phyloP scores from a whole-genome alignment of 2,797 vertebrate genomes.

The Uromys caudimaculatus region DNA sequence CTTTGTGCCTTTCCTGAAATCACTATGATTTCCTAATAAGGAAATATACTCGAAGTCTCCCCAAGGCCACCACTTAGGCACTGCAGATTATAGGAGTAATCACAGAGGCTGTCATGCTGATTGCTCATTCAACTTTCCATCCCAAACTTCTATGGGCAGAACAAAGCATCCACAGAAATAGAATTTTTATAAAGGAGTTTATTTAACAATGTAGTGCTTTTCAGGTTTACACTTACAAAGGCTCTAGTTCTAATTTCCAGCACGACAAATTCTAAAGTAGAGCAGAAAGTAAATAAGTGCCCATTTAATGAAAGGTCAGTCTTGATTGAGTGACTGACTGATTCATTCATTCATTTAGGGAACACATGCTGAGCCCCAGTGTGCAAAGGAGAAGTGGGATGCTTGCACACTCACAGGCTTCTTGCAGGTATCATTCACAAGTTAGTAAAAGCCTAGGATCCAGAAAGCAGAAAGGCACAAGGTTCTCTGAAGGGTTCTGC shows the following conservation, averaged over 20 bases:
- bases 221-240: slow-evolving; percentile 48
- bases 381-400: background rate
- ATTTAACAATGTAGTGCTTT: background rate
- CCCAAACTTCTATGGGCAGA: slow-evolving; percentile 28
- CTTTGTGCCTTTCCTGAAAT: slow-evolving; percentile 72
- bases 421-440: background rate
- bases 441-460: rapidly evolving
- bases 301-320: background rate
- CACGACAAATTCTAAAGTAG: background rate
- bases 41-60: slow-evolving; percentile 39
- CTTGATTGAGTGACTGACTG: background rate
- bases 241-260: slow-evolving; percentile 18
- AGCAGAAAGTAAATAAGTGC: background rate
- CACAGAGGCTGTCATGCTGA: slow-evolving; percentile 30
- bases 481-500: background rate
- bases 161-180: slow-evolving; percentile 52
- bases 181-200: slow-evolving; percentile 3
- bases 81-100: slow-evolving; percentile 12
- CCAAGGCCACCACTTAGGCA: slow-evolving; percentile 25
- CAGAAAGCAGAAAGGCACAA: background rate
- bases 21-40: slow-evolving; percentile 79
- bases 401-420: background rate
- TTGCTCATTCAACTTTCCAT: slow-evolving; percentile 36
- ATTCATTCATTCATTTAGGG: background rate
- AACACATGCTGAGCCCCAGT: background rate